phyloP scores from a whole-genome alignment of 2,888 invertebrate species.

The Drosophila nr. perissopoda region DNA sequence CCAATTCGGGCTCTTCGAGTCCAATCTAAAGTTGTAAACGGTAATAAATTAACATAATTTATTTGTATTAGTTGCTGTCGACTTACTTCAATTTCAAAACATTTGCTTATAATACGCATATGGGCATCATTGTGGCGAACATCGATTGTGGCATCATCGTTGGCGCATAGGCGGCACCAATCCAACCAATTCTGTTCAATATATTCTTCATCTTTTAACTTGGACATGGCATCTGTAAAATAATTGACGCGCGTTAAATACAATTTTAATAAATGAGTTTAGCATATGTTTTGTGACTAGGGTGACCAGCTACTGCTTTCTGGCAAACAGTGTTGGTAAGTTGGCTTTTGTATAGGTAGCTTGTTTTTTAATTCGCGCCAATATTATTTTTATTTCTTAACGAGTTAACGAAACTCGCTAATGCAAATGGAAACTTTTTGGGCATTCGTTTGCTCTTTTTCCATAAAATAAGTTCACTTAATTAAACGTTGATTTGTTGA shows the following conservation, averaged over 20 bases:
- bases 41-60: neutral
- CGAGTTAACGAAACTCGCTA: neutral
- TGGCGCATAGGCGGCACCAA: constrained; percentile 67
- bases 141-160: constrained; percentile 35
- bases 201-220: neutral
- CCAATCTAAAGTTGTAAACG: constrained; percentile 40
- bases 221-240: constrained; percentile 1
- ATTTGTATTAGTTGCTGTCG: neutral
- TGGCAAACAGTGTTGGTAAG: neutral
- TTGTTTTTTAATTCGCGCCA: neutral
- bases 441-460: neutral
- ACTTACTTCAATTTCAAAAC: constrained; percentile 62
- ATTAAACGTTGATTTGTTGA: neutral
- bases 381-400: neutral
- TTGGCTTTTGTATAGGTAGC: neutral
- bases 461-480: neutral
- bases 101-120: constrained; percentile 58
- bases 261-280: constrained; percentile 7
- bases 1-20: constrained; percentile 56
- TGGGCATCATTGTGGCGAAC: constrained; percentile 34
- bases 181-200: constrained; percentile 44
- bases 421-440: neutral
- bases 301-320: constrained; percentile 18
- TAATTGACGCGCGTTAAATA: constrained; percentile 12
- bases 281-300: constrained; percentile 12